Evolutionary conservation across 2,113 vertebrate genomes (phyloP).

Genomic region (Periophthalmus modestus): DNA sequence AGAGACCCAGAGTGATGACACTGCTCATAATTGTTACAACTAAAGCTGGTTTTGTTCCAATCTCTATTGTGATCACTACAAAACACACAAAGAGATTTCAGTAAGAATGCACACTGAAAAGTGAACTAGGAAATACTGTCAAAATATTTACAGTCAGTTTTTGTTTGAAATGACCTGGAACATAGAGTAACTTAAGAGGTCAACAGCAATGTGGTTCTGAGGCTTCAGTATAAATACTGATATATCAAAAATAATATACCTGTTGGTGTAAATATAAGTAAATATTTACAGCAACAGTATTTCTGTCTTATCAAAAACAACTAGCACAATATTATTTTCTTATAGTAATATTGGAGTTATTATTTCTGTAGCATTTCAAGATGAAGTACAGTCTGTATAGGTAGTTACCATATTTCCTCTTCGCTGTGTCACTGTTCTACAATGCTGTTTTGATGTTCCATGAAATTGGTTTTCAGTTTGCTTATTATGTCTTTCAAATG

Average conservation of each 20-base stretch:
- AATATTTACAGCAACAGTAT: constrained; percentile 10
- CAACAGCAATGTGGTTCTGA: neutral
- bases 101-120: constrained; percentile 7
- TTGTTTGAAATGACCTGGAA: constrained; percentile 25
- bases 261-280: neutral
- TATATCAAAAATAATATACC: too few species aligned
- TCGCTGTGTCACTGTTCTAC: constrained; percentile 93
- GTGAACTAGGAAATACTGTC: constrained; percentile 23
- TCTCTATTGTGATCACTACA: constrained; percentile 21
- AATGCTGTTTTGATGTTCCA: constrained; percentile 88
- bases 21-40: constrained; percentile 23
- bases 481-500: constrained; percentile 82
- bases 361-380: constrained; percentile 44
- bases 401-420: constrained; percentile 98
- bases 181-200: constrained; percentile 26
- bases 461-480: constrained; percentile 84
- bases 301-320: neutral
- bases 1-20: constrained; percentile 19
- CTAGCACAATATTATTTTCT: constrained; percentile 19
- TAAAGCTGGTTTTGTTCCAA: constrained; percentile 35
- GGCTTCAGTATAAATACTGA: too few species aligned
- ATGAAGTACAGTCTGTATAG: constrained; percentile 91
- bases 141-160: constrained; percentile 18
- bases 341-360: constrained; percentile 16
- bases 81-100: constrained; percentile 27